Evolutionary conservation across 2,113 vertebrate species (phyloP).

Genomic region (Pampusana beccarii): DNA sequence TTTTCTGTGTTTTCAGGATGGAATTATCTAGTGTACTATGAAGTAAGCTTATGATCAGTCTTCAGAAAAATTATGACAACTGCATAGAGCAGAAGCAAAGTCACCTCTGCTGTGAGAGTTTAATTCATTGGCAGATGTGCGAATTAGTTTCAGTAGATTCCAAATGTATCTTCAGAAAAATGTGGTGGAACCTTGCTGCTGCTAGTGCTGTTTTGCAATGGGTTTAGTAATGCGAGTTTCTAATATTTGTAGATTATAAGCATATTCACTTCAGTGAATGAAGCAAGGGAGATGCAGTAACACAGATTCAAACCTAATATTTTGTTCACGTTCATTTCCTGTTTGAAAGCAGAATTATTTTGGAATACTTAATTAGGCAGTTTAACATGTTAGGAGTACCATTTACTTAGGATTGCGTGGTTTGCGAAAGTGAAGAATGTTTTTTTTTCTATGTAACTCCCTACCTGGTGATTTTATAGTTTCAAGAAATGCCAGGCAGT

Average conservation of each 20-base stretch:
- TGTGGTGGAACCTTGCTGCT: not conserved
- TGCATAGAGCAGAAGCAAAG: not conserved
- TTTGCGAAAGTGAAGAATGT: not conserved
- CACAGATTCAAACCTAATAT: not conserved
- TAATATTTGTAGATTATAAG: not conserved
- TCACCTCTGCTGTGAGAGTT: not conserved
- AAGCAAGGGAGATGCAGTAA: not conserved
- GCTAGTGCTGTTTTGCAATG: not conserved
- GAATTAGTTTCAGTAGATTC: not conserved
- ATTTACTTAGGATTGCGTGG: not conserved
- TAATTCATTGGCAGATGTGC: not conserved
- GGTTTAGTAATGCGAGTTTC: not conserved
- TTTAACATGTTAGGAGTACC: not conserved
- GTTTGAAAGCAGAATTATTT: not conserved
- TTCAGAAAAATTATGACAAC: not conserved
- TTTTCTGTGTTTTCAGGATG: not conserved
- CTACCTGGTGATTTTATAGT: not conserved
- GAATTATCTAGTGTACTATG: not conserved
- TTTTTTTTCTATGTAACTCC: not conserved
- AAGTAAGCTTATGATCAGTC: not conserved
- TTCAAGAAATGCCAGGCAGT: not conserved
- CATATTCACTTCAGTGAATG: accelerated
- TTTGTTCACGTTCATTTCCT: not conserved
- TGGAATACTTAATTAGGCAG: not conserved
- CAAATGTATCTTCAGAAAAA: not conserved